Evolutionary conservation across 2,113 vertebrate genomes (phyloP), one percentile per base, ranked within the genome.

Genomic region (Neolamprologus falcicula): DNA sequence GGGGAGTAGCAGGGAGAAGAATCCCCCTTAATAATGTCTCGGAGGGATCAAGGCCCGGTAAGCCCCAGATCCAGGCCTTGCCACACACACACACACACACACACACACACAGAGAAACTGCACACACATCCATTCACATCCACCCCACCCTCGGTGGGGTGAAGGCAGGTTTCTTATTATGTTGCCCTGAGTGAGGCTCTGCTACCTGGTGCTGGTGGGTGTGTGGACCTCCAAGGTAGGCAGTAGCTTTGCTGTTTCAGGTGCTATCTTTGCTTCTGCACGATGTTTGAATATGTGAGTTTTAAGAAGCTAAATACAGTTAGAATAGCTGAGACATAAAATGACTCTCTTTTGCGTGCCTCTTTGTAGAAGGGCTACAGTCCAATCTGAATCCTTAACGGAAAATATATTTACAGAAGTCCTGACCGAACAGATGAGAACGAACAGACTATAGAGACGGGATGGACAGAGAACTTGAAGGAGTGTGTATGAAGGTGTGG

Each of bases 61-160:
- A 53, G 52, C 9, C 52, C 52, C 52, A 53, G 50, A 53, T n/a
- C 9, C 50, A 53, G 50, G 17, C 50, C 17, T 52, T n/a, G 19
- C 50, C 47, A 19, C 50, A 52, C 21, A 21, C 21, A 21, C 47
- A 50, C 47, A 50, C 47, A 50, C 47, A 19, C 16, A 17, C 50
- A 52, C 50, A 53, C 0, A n/a, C 2, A 47, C 0, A 16, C 0
- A 45, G 3, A 45, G 42, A 16, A 45, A 45, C 42, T 16, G 13
- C 42, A 45, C 42, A 45, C 42, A 47, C 45, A 47, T 45, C 42
- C 42, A 45, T 45, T 45, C 13, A 45, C 13, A 7, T 45, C 42
- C 42, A 45, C 42, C 42, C 42, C 16, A 19, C n/a, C n/a, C 6
- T 54, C n/a, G 21, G 53, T 21, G 53, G 10, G 52, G 5, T 21